Percentiles rank a stretch among this genome's conserved stretches.
These are phyloP conservation scores for Scolanthus callimorphus DNA, from an alignment of 92 coral and sea anemone genomes.

Conservation along the genomic window DNA sequence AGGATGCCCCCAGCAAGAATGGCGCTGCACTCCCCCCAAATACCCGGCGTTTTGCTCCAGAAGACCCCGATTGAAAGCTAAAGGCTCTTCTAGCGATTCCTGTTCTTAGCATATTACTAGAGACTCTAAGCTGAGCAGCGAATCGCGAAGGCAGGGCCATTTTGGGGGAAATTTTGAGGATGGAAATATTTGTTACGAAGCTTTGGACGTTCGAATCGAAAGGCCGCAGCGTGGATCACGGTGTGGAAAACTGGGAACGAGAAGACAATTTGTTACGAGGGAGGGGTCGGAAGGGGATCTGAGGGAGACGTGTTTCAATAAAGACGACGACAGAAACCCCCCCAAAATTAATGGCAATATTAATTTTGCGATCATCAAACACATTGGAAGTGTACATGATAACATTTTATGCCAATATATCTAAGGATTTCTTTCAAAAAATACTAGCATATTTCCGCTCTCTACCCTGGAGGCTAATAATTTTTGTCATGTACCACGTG, in stretches of 20 bases:
- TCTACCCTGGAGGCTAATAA: too few species aligned
- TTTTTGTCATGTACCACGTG: too few species aligned
- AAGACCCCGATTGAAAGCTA: slow-evolving; percentile 23
- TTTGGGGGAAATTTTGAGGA: slow-evolving; percentile 6
- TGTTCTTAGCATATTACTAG: slow-evolving; percentile 11
- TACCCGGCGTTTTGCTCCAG: slow-evolving; percentile 25
- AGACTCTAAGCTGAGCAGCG: slow-evolving; percentile 28
- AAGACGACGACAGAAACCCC: too few species aligned
- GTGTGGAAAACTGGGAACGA: neutral
- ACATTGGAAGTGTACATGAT: too few species aligned
- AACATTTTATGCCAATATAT: too few species aligned
- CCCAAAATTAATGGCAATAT: too few species aligned
- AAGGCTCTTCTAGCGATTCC: slow-evolving; percentile 14
- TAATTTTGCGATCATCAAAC: too few species aligned
- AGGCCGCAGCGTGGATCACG: neutral
- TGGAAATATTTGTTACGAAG: neutral
- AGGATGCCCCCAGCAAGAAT: slow-evolving; percentile 79
- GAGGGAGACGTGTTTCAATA: too few species aligned
- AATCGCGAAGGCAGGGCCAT: slow-evolving; percentile 55
- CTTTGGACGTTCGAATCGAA: neutral
- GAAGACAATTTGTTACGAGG: neutral
- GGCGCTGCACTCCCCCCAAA: slow-evolving; percentile 61
- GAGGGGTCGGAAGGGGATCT: neutral
- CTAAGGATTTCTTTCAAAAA: too few species aligned
- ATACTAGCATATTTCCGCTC: too few species aligned